Conservation (phyloP, 2,888 invertebrate genomes). For the Noctua fimbriata region DNA sequence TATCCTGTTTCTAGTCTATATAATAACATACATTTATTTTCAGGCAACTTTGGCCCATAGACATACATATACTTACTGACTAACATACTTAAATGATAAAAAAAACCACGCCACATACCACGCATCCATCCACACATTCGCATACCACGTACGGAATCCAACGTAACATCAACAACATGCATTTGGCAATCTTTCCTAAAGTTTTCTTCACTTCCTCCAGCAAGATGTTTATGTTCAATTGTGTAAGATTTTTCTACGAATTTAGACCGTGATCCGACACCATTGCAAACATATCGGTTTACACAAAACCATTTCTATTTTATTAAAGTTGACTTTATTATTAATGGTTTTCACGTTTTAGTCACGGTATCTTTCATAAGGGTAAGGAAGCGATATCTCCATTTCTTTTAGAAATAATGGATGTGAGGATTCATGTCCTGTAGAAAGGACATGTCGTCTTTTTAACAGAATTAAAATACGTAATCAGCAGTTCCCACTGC, state of each 20-base stretch:
- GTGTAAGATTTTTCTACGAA: conserved; percentile 30
- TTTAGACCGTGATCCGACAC: conserved; percentile 35
- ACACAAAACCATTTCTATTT: conserved; percentile 22
- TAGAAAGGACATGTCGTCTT: not conserved
- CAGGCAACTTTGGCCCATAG: too few relatives aligned
- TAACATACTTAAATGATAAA: too few relatives aligned
- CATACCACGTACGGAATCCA: not conserved
- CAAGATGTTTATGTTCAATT: conserved; percentile 30
- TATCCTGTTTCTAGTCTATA: too few relatives aligned
- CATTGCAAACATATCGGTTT: conserved; percentile 31
- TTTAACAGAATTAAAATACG: not conserved
- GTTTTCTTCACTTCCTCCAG: not conserved
- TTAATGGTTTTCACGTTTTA: conserved; percentile 29
- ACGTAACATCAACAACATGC: not conserved
- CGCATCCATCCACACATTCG: too few relatives aligned
- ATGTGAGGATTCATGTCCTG: not conserved
- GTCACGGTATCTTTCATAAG: not conserved
- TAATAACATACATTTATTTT: too few relatives aligned
- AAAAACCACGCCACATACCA: too few relatives aligned
- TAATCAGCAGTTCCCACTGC: too few relatives aligned
- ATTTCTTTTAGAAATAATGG: not conserved
- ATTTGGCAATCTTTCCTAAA: not conserved
- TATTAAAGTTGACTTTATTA: conserved; percentile 11
- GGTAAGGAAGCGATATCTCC: not conserved
- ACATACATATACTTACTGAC: too few relatives aligned